phyloP scores from a whole-genome alignment of 2,113 vertebrate species.

The Forbesichthys agassizii region DNA sequence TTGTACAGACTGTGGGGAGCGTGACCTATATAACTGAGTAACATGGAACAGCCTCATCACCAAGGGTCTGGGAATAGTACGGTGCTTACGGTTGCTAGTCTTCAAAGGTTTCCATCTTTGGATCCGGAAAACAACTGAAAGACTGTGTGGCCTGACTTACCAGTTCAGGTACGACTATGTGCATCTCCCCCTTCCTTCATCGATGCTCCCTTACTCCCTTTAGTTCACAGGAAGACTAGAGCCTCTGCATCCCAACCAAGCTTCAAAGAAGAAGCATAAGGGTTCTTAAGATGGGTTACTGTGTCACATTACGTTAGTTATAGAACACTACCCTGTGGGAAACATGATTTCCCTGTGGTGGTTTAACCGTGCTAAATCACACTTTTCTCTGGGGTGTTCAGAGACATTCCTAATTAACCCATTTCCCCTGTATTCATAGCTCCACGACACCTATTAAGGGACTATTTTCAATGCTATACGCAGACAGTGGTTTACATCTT shows the following conservation, averaged over 20 bases:
- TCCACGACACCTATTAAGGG: constrained; percentile 11
- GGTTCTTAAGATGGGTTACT: constrained; percentile 50
- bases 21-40: not conserved
- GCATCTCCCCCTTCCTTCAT: no score
- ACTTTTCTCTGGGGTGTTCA: constrained; percentile 44
- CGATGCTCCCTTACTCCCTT: constrained; percentile 8
- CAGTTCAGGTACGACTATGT: constrained; percentile 39
- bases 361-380: constrained; percentile 44
- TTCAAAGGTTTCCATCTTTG: constrained; percentile 28
- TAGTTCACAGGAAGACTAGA: constrained; percentile 25
- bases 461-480: constrained; percentile 4
- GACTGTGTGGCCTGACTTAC: constrained; percentile 37
- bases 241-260: constrained; percentile 40
- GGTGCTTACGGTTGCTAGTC: not conserved
- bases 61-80: not conserved
- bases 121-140: constrained; percentile 30
- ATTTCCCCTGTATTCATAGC: constrained; percentile 39
- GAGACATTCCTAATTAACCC: constrained; percentile 54
- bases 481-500: constrained; percentile 1
- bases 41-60: not conserved
- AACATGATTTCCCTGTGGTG: constrained; percentile 24
- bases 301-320: constrained; percentile 41
- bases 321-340: constrained; percentile 28
- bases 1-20: not conserved
- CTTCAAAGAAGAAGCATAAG: constrained; percentile 45